Conservation (phyloP, 2,797 vertebrate species). For the Trichosurus vulpecula region DNA sequence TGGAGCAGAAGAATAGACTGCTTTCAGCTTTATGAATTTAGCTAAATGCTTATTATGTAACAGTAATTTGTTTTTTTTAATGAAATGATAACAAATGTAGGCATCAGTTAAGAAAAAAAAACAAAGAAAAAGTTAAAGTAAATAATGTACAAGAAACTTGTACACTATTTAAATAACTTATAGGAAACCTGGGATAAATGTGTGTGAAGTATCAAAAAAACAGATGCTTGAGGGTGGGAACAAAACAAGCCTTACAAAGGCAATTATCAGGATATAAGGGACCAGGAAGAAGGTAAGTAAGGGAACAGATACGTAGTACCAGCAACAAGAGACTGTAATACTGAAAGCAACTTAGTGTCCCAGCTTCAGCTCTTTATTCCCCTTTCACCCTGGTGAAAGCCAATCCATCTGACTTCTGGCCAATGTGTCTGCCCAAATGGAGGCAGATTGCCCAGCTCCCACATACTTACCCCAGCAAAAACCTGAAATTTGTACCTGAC, state of each 20-base stretch:
- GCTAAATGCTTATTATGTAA: neutral
- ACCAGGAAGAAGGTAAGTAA: neutral
- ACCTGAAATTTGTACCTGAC: neutral
- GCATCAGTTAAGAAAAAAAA: constrained; percentile 36
- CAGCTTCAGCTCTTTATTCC: neutral
- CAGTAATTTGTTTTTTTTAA: constrained; percentile 17
- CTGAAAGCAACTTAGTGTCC: neutral
- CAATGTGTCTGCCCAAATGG: neutral
- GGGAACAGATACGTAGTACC: neutral
- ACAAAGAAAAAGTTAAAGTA: neutral
- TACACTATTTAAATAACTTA: neutral
- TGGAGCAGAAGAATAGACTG: constrained; percentile 6
- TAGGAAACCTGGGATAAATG: neutral
- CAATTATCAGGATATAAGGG: neutral
- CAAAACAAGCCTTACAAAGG: neutral
- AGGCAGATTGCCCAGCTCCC: neutral
- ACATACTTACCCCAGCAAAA: neutral
- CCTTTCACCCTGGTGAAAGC: neutral
- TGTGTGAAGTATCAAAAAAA: neutral
- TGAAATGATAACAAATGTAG: constrained; percentile 18
- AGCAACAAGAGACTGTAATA: neutral
- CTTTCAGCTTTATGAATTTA: constrained; percentile 37
- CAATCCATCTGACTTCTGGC: neutral
- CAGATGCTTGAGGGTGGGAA: neutral
- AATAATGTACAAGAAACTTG: neutral